Evolutionary conservation across 2,888 invertebrate species (phyloP).

Genomic region (Formica aserva): DNA sequence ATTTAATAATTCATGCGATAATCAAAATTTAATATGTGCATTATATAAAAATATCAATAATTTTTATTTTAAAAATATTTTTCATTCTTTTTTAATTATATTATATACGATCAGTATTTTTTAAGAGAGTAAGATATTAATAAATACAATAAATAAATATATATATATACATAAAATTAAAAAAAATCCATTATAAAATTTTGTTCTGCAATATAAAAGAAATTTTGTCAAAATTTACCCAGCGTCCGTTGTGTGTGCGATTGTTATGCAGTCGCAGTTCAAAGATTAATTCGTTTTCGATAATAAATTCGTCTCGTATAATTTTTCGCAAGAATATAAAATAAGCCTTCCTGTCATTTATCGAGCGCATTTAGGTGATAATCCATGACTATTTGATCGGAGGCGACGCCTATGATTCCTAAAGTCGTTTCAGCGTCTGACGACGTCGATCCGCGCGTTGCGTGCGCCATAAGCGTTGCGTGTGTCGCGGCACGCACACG

Average conservation of each 20-base stretch:
- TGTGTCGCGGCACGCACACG: neutral
- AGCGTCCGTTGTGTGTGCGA: too few relatives aligned
- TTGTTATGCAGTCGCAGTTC: neutral
- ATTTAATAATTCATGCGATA: neutral
- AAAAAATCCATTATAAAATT: neutral
- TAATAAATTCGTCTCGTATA: too few relatives aligned
- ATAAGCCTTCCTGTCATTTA: neutral
- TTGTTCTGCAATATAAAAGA: neutral
- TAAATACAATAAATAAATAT: neutral
- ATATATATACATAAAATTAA: neutral
- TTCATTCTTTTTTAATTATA: too few relatives aligned
- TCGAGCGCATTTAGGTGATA: neutral
- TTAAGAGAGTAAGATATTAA: neutral
- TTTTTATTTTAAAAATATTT: too few relatives aligned
- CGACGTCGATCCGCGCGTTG: neutral
- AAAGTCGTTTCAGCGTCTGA: neutral
- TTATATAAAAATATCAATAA: too few relatives aligned
- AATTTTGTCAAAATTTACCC: neutral
- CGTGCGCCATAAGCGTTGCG: neutral
- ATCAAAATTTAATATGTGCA: neutral
- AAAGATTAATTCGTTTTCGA: neutral
- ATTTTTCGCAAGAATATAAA: too few relatives aligned
- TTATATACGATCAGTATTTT: too few relatives aligned
- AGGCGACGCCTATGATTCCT: slow-evolving; percentile 42
- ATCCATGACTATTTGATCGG: neutral